Evolutionary conservation across 2,797 vertebrate genomes (phyloP).

Genomic region (Sandelia bainsii): DNA sequence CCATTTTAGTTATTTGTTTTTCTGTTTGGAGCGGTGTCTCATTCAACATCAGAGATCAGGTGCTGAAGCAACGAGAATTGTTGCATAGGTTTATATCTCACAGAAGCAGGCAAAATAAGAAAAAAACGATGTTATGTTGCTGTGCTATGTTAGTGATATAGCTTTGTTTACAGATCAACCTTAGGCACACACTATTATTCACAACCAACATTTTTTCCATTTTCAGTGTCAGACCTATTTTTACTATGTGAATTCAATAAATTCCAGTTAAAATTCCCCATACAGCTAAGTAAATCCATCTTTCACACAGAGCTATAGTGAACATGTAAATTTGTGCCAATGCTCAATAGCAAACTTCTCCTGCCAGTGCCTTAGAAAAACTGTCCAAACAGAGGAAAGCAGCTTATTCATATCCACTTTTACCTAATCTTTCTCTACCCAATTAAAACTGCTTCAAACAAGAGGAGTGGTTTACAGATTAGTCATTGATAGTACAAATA

Average conservation of each 20-base stretch:
- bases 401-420: not conserved
- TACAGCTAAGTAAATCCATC: not conserved
- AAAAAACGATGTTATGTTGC: not conserved
- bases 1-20: conserved; percentile 36
- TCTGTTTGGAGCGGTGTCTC: not conserved
- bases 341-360: too few species aligned
- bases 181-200: not conserved
- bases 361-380: too few species aligned
- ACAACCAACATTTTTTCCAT: not conserved
- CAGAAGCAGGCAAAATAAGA: not conserved
- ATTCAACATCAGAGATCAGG: not conserved
- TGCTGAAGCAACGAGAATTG: not conserved
- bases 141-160: not conserved
- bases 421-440: not conserved
- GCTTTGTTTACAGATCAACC: not conserved
- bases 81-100: not conserved
- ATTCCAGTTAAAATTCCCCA: too few species aligned
- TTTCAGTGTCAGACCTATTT: not conserved
- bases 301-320: not conserved
- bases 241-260: too few species aligned
- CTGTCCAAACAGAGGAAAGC: too few species aligned
- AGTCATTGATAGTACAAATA: not conserved
- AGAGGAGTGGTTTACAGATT: too few species aligned
- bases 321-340: not conserved
- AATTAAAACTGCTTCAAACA: not conserved